Base-by-base conservation (phyloP, 30 jellyfish, hydroid and myxozoan genomes). In the Aurelia sp. region DNA sequence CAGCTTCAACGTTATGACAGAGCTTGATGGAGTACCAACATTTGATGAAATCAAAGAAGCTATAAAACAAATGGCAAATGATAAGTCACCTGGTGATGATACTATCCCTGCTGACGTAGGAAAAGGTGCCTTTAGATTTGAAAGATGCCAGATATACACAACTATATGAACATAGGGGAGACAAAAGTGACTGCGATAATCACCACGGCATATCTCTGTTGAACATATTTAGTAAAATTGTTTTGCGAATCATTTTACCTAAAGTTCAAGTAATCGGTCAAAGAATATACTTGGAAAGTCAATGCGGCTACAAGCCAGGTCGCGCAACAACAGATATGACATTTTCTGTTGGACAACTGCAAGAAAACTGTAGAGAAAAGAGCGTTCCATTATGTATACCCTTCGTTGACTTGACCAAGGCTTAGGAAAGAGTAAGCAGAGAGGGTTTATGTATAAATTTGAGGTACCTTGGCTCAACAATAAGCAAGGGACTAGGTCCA, bases 331-430 rank as follows among this genome's bases (percentile, higher is more conserved):
- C 77, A 3, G 86, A 67, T 51, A 82, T 82, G 92, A 20, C 66
- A 60, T 82, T 82, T 30, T 55, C 77, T 12, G 76, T 51, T 13
- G 18, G 85, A 20, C 86, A 67, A 23, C 76, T 82, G 35, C 92
- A 82, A 35, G 92, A 40, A 60, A 68, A 82, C 30, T 66, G 76
- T 53, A 50, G 75, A 41, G 75, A 82, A 47, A 21, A 82, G 67
- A 40, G 40, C 60, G 23, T 40, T 17, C 47, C 53, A 6, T 50
- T 81, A 8, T 48, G 47, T 3, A 81, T 52, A 59, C 74, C 91
- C 60, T 65, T 81, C 91, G 60, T 65, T 81, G 91, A 65, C 84
- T 18, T 66, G 62, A 81, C 74, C 31, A 81, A 81, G 73, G 75
- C 86, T 17, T 65, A 52, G 27, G 81, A 79, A 21, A 13, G 9